These are phyloP conservation scores for Choloepus hoffmanni DNA, from an alignment of 2,113 vertebrate genomes.

Conservation along the genomic window DNA sequence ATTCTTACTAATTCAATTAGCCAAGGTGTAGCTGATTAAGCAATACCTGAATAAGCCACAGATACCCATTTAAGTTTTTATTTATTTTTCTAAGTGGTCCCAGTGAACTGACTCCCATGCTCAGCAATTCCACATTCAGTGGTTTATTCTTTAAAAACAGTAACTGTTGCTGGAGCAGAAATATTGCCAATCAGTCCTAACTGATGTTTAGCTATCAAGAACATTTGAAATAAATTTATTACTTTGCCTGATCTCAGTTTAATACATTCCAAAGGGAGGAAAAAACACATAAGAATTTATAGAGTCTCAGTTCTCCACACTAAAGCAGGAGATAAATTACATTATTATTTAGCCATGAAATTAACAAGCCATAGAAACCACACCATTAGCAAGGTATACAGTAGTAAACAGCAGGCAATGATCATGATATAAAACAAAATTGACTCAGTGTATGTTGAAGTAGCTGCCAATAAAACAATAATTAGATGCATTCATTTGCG, in stretches of 20 bases:
- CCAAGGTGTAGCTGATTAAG: not conserved
- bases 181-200: constrained; percentile 39
- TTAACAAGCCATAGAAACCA: constrained; percentile 63
- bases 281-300: constrained; percentile 42
- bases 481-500: not conserved
- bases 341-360: constrained; percentile 61
- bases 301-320: constrained; percentile 10
- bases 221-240: constrained; percentile 53
- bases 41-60: not conserved
- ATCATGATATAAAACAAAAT: constrained; percentile 48
- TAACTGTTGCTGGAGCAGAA: constrained; percentile 11
- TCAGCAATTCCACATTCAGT: not conserved
- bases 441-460: not conserved
- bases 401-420: constrained; percentile 52
- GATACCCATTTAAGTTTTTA: constrained; percentile 18
- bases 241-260: constrained; percentile 42
- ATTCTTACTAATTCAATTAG: constrained; percentile 23
- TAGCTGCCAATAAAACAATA: constrained; percentile 10
- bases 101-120: not conserved
- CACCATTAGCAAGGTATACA: constrained; percentile 49
- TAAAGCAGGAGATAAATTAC: constrained; percentile 58
- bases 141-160: constrained; percentile 3
- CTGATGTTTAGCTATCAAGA: constrained; percentile 46
- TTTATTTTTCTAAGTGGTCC: constrained; percentile 25
- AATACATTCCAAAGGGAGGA: not conserved